Base-by-base conservation (phyloP, 23 tunicate species). In the Halocynthia aurantium region DNA sequence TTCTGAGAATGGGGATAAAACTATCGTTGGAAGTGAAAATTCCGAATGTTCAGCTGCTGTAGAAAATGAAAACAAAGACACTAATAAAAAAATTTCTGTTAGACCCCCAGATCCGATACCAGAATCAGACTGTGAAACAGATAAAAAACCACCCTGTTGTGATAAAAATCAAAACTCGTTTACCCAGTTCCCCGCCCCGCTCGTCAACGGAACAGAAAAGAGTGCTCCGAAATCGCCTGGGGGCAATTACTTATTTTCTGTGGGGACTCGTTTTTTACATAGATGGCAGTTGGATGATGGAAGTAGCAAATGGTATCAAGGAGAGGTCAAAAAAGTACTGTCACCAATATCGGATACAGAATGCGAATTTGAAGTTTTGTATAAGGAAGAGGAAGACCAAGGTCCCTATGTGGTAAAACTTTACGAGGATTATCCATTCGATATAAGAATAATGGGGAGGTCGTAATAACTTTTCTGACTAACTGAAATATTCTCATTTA, bases 341-440 rank as follows among this genome's bases (percentile, higher is more conserved):
- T 69, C 85, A 5, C 11, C 84, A 8, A 9, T 83, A 6, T 18
- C 63, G 8, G 75, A 51, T 9, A 15, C 44, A 5, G 55, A 77
- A 31, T 51, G 75, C 44, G 85, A 89, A 51, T 89, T 80, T 61
- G 96, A 89, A 55, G 88, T 89, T 22, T 78, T 70, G 52, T 89
- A 89, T 71, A 61, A 76, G 4, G 96, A 82, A 21, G 95, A 88
- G 44, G 87, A 88, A 50, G 88, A 84, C 80, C 52, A 22, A 8
- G 90, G 90, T 8, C 84, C 90, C 22, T 77, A 84, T 68, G 51
- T 70, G 5, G 53, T 89, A 11, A 53, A 77, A 10, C 83, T 89
- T 22, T 80, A 83, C 52, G 96, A 89, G 40, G 96, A 89, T 80
- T 89, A 71, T 73, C 96, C 96, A 11, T 83, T 75, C 56, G 96